Conservation (phyloP, 2,113 vertebrate genomes). For the Corythornis madagascariensis region DNA sequence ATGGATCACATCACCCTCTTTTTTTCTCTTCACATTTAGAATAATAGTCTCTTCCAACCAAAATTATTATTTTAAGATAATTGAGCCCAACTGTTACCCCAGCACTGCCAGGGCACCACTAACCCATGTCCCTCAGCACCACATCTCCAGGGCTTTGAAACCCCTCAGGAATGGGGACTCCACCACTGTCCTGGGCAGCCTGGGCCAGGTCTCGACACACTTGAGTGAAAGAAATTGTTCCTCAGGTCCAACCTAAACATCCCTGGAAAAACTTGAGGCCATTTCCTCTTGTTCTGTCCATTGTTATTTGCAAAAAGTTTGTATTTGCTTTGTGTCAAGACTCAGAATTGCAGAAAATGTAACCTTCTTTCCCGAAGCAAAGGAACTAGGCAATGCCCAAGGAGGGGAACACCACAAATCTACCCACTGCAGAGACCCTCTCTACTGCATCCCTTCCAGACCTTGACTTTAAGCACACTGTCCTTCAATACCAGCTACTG, state of each 20-base stretch:
- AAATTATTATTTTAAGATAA: background rate
- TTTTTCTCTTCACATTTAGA: background rate
- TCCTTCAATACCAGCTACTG: background rate
- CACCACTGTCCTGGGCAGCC: background rate
- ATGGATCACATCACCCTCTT: fast-evolving
- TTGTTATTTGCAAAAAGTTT: background rate
- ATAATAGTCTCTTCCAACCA: background rate
- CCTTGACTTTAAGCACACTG: background rate
- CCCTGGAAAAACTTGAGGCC: background rate
- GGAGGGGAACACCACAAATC: background rate
- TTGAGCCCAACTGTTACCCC: background rate
- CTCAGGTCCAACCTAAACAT: background rate
- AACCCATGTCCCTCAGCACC: background rate
- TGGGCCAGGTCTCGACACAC: background rate
- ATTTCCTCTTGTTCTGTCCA: background rate
- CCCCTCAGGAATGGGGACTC: background rate
- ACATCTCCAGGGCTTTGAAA: background rate
- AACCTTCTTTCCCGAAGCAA: background rate
- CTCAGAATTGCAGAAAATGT: background rate
- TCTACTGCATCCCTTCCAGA: background rate
- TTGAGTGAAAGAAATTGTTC: background rate
- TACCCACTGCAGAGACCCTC: no score
- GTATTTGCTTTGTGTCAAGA: background rate
- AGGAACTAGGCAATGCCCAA: background rate
- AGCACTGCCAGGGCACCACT: background rate